Evolutionary conservation across 2,888 invertebrate genomes (phyloP).

Genomic region (Deladenus siricidicola): DNA sequence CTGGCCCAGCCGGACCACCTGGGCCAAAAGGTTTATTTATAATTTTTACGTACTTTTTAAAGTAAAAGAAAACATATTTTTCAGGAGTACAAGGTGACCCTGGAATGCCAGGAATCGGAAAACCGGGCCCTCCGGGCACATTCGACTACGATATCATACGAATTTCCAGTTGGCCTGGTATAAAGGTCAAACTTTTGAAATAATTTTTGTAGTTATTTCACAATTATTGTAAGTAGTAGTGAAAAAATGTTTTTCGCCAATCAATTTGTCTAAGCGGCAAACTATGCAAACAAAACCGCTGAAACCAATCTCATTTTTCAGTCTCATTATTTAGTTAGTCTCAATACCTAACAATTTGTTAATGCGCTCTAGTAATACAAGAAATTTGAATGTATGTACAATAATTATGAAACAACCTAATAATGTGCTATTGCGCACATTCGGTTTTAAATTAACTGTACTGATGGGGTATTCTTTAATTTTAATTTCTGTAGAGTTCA

Average conservation of each 20-base stretch:
- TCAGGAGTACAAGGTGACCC: constrained; percentile 29
- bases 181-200: constrained; percentile 42
- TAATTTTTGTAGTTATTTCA: neutral
- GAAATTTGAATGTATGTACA: too few relatives aligned
- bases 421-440: too few relatives aligned
- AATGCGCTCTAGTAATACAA: neutral
- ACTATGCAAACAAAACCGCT: too few relatives aligned
- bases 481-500: too few relatives aligned
- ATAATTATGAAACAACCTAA: too few relatives aligned
- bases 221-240: too few relatives aligned
- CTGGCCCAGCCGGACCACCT: constrained; percentile 36
- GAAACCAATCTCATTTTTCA: too few relatives aligned
- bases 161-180: constrained; percentile 44
- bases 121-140: constrained; percentile 22
- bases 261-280: too few relatives aligned
- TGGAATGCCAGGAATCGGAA: constrained; percentile 15
- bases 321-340: neutral
- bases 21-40: constrained; percentile 30
- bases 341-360: constrained; percentile 7
- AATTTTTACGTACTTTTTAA: neutral
- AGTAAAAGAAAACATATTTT: neutral
- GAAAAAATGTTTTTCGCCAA: too few relatives aligned
- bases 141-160: constrained; percentile 44
- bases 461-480: too few relatives aligned
- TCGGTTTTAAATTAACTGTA: too few relatives aligned